Base-by-base conservation (phyloP, 2,113 vertebrate species). In the Sphaerodactylus townsendi region DNA sequence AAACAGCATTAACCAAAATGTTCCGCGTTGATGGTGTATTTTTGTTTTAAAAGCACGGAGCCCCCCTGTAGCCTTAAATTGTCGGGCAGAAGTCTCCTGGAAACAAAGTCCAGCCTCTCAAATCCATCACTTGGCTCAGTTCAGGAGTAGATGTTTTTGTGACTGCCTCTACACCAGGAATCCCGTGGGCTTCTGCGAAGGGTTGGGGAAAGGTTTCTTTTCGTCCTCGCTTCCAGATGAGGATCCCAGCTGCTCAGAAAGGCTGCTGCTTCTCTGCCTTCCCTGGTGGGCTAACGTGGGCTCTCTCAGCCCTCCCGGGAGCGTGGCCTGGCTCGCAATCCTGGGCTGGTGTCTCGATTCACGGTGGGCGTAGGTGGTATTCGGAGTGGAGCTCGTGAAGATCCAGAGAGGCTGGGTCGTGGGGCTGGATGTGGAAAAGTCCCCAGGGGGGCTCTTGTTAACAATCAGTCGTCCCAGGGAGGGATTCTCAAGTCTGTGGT, bases 121-220 rank as follows among this genome's bases (percentile, higher is more conserved):
- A 11, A 14, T 59, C 35, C 19, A 44, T 50, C 1, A 23, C 2
- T 3, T 30, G 19, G 37, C 30, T 35, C 17, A 21, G 30, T 59
- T 5, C 33, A 5, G 5, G 4, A 3, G 3, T 8, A 15, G 44
- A 53, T 17, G 15, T 3, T 11, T n/a, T 39, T 23, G 35, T 6
- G 8, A 39, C 33, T 65, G 15, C 9, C 6, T 2, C 71, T 84
- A 87, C 23, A 85, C 86, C 23, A 87, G 62, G 70, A 85, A 85
- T 2, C 86, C 80, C 0, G 56, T 72, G n/a, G 70, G 82, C 25
- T 35, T 65, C 8, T 86, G 65, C 56, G 81, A 41, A 11, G 46
- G 17, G 1, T 33, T 50, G 3, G 33, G 25, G 14, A 8, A 21
- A 2, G 35, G 30, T 9, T 68, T 69, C 44, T 64, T 75, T 74